These are phyloP conservation scores for Willowsia nigromaculata DNA, from an alignment of 2,888 invertebrate species.

Conservation along the genomic window DNA sequence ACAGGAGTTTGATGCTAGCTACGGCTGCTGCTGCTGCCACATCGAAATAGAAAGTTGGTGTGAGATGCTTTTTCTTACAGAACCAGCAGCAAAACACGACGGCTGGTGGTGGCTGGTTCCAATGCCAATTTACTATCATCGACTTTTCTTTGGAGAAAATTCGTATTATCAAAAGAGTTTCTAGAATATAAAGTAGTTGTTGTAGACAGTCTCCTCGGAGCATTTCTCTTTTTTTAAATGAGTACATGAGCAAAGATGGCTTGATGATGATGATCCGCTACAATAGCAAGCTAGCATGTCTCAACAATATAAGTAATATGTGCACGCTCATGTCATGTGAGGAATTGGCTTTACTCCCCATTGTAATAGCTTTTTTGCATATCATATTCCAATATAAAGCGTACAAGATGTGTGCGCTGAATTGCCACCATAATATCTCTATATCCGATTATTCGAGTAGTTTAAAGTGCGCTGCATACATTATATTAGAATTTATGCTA, in stretches of 20 bases:
- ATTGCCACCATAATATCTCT: background rate
- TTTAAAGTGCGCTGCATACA: background rate
- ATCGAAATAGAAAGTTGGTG: constrained; percentile 8
- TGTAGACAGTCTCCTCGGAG: background rate
- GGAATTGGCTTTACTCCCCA: constrained; percentile 8
- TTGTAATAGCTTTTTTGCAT: background rate
- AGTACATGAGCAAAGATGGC: background rate
- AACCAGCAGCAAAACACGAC: background rate
- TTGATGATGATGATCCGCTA: background rate
- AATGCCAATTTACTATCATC: background rate
- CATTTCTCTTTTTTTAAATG: constrained; percentile 12
- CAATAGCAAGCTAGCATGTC: background rate
- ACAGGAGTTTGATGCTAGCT: background rate
- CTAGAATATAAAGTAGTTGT: constrained; percentile 10
- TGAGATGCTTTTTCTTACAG: background rate
- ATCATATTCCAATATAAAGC: background rate
- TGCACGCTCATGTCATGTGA: background rate
- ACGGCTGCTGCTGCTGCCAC: background rate
- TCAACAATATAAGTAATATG: background rate
- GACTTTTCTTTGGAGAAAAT: constrained; percentile 3
- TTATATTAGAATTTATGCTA: constrained; percentile 58
- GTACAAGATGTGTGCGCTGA: background rate
- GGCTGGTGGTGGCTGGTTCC: too few species aligned
- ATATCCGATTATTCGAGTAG: background rate
- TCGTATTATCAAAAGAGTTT: constrained; percentile 31